A percentile compares a stretch with the other conserved stretches of the same genome.
These are phyloP conservation scores for Heteromyza rotundicornis DNA, from an alignment of 2,888 invertebrate species.

Conservation along the genomic window DNA sequence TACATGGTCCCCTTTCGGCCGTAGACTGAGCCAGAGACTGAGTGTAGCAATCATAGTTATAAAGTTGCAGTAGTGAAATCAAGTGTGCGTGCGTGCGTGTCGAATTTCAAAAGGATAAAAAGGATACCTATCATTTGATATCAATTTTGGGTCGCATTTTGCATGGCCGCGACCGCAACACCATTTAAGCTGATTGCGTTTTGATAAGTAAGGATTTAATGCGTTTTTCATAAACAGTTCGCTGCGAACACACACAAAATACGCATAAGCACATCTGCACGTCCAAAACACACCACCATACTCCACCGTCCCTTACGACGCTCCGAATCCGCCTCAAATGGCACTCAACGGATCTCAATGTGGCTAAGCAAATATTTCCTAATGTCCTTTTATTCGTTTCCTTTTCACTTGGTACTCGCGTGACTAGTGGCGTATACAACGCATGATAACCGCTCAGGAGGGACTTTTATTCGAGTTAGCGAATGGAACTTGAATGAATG, in stretches of 20 bases:
- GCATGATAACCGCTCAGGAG: constrained; percentile 8
- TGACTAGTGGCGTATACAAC: neutral
- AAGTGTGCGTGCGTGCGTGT: constrained; percentile 24
- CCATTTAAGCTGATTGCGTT: constrained; percentile 47
- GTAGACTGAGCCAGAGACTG: too few species aligned
- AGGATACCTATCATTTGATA: constrained; percentile 27
- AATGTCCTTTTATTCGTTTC: neutral
- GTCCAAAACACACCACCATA: neutral
- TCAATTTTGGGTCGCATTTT: constrained; percentile 20
- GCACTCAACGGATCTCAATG: constrained; percentile 34
- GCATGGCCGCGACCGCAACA: constrained; percentile 14
- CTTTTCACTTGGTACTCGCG: neutral
- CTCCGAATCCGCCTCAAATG: neutral
- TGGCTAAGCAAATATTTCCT: constrained; percentile 38
- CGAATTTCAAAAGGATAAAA: constrained; percentile 27
- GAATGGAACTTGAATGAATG: neutral
- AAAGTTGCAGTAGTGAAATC: too few species aligned
- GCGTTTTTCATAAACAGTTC: constrained; percentile 46
- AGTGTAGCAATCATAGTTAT: too few species aligned
- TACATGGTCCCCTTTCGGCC: neutral
- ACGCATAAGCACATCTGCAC: constrained; percentile 24
- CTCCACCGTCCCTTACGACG: neutral
- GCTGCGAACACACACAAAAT: constrained; percentile 22
- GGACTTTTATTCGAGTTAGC: constrained; percentile 3
- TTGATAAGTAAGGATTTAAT: constrained; percentile 54